Base-by-base conservation (phyloP, 2,113 vertebrate genomes). In the Oenanthe melanoleuca region DNA sequence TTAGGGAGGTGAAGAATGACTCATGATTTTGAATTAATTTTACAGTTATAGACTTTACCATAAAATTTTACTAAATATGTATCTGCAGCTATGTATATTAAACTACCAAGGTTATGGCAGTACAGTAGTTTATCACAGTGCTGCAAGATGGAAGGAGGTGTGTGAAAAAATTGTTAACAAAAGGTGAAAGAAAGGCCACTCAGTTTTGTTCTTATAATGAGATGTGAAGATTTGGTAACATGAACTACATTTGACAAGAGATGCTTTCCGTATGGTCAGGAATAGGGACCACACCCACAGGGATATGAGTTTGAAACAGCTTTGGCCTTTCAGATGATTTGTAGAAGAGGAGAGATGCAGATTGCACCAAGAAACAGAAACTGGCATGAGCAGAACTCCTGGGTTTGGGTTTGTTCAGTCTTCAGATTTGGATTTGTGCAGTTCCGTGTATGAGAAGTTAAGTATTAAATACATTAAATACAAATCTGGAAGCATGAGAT, bases 241-340 rank as follows among this genome's bases (percentile, higher is more conserved):
- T 34, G 52, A 67, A 5, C 28, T 57, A 15, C 50, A 16, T 5
- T 50, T 83, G 61, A 6, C 12, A 22, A 61, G 38, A 29, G 7
- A 9, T 67, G 20, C 7, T 78, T 12, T 80, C 31, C 26, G 1
- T 66, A 5, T 22, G 52, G 45, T 14, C 23, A 34, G 38, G 20
- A 44, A 10, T 34, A 55, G 77, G 50, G 22, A 53, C 28, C 17
- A 16, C 5, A 14, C 64, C 56, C 15, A 3, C 11, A 45, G 50
- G 33, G 44, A 55, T 16, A 5, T 0, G 3, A n/a, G 4, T n/a
- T 52, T 55, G 18, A 66, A 11, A 11, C 6, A 4, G n/a, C 8
- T 45, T 45, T 82, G 55, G 22, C 49, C 24, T 80, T 91, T 70
- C 8, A 50, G 23, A 4, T 66, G 7, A 5, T 81, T 71, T 8